Base-by-base conservation (phyloP, 1,140 invertebrate genomes). In the Papilio helenus region DNA sequence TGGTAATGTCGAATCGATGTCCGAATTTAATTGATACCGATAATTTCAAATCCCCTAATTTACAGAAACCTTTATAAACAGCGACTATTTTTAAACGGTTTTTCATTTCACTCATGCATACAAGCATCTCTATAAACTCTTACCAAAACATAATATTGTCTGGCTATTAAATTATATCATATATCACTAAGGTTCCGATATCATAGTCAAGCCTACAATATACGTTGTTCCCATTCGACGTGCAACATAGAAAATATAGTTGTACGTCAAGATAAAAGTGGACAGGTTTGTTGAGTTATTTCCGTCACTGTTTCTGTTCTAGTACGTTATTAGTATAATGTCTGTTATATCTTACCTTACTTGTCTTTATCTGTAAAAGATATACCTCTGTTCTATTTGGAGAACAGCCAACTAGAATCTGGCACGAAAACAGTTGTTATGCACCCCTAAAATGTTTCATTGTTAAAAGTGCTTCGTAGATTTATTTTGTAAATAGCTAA, bases 1-100 rank as follows among this genome's bases (percentile, higher is more conserved):
- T 79, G 34, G 72, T 89, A 87, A 90, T 88, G 86, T 80, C 76
- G 90, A 90, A 90, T 87, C 87, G 82, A 90, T 91, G 87, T 87
- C 81, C 81, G 83, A 87, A 84, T n/a, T n/a, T n/a, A n/a, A n/a
- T n/a, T n/a, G n/a, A n/a, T n/a, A n/a, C n/a, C n/a, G n/a, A n/a
- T n/a, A n/a, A n/a, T n/a, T n/a, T n/a, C n/a, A n/a, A n/a, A n/a
- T n/a, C n/a, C n/a, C n/a, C n/a, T n/a, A n/a, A n/a, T n/a, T n/a
- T n/a, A n/a, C n/a, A n/a, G n/a, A n/a, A n/a, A n/a, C n/a, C n/a
- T n/a, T n/a, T n/a, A n/a, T n/a, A n/a, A n/a, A n/a, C n/a, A n/a
- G n/a, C n/a, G n/a, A n/a, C n/a, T n/a, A n/a, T n/a, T n/a, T n/a
- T n/a, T n/a, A n/a, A n/a, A n/a, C n/a, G n/a, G n/a, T n/a, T n/a